Conservation (phyloP, 2,888 invertebrate genomes). For the Drosophila austrosaltans region DNA sequence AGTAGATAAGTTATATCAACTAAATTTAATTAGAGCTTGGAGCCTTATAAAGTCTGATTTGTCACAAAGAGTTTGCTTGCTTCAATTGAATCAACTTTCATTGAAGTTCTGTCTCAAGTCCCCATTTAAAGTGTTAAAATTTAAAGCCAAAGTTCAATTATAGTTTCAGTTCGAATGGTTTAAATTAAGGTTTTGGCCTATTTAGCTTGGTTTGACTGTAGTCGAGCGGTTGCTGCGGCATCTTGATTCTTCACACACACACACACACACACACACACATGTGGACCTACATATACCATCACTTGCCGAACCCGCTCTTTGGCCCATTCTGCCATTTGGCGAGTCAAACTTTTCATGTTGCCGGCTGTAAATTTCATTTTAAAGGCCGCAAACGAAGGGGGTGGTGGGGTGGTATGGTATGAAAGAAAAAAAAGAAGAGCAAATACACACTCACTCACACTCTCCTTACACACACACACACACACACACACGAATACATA, state of each 20-base stretch:
- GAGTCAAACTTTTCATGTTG: constrained; percentile 48
- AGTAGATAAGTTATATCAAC: no score
- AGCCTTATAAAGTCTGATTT: no score
- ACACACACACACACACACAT: constrained; percentile 48
- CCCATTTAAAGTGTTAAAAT: not conserved
- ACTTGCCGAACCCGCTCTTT: not conserved
- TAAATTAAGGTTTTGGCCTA: not conserved
- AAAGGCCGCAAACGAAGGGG: constrained; percentile 43
- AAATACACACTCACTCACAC: not conserved
- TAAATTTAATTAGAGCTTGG: no score
- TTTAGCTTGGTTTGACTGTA: constrained; percentile 12
- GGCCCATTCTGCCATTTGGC: constrained; percentile 20
- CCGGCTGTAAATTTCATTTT: constrained; percentile 72
- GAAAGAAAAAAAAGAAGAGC: constrained; percentile 18
- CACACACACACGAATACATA: constrained; percentile 10
- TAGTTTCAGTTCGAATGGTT: not conserved
- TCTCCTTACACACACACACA: not conserved
- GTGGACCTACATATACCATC: constrained; percentile 17
- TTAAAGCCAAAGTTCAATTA: not conserved
- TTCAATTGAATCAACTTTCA: no score
- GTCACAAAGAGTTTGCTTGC: no score
- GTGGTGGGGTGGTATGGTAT: no score
- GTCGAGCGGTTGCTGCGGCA: constrained; percentile 40
- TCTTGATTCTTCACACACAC: constrained; percentile 61
- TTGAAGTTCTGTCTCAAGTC: not conserved